phyloP scores from a whole-genome alignment of 2,888 invertebrate species.

The Aethes cnicana region DNA sequence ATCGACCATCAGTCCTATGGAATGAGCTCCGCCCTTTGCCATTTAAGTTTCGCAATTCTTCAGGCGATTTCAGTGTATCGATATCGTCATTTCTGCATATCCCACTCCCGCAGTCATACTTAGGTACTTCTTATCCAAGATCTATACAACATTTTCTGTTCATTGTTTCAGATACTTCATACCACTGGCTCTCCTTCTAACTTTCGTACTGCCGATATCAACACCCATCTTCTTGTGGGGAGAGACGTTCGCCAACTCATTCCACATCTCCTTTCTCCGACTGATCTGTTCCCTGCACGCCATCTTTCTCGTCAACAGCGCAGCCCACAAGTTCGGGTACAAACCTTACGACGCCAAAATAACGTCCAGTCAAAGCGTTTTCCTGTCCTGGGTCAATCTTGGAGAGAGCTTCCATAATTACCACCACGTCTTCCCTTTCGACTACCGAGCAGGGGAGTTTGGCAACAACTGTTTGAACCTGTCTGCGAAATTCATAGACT shows the following conservation, averaged over 20 bases:
- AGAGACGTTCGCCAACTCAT: neutral
- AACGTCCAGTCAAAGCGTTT: neutral
- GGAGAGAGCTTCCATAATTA: conserved; percentile 14
- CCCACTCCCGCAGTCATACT: too few species aligned
- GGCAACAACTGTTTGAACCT: neutral
- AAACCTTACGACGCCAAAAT: conserved; percentile 3
- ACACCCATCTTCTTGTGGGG: conserved; percentile 8
- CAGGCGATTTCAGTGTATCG: neutral
- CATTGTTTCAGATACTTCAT: conserved; percentile 8
- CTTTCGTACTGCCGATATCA: neutral
- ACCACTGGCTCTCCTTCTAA: neutral
- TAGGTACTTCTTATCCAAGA: too few species aligned
- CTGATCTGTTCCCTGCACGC: neutral
- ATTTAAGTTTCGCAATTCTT: too few species aligned
- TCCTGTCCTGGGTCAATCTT: neutral
- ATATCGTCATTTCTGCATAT: too few species aligned
- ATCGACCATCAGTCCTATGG: too few species aligned
- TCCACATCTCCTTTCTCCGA: neutral
- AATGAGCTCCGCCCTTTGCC: too few species aligned
- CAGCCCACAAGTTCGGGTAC: neutral
- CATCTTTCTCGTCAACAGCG: conserved; percentile 1
- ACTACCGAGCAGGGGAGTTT: conserved; percentile 1
- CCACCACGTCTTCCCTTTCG: conserved; percentile 18
- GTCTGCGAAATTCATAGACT: conserved; percentile 3
- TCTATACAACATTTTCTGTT: neutral